These are phyloP conservation scores for Cotesia chilonis DNA, from an alignment of 1,140 invertebrate genomes.

Conservation along the genomic window DNA sequence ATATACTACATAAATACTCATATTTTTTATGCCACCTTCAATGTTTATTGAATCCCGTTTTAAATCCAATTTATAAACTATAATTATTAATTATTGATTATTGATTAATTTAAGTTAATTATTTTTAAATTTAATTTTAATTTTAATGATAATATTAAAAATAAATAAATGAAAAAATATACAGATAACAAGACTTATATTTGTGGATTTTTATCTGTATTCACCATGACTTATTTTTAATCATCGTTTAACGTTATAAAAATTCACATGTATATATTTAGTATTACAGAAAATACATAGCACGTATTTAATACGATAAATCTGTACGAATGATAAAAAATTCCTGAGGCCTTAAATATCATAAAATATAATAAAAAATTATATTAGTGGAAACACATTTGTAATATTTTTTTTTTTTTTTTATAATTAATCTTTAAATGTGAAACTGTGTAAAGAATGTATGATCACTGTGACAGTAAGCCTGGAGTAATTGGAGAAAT, in stretches of 20 bases:
- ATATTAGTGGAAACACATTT: neutral
- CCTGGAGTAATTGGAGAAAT: constrained; percentile 6
- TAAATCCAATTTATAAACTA: neutral
- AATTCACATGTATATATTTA: constrained; percentile 21
- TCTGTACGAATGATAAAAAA: constrained; percentile 22
- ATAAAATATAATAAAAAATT: constrained; percentile 26
- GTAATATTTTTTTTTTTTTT: neutral
- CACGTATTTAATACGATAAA: constrained; percentile 7
- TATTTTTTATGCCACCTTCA: constrained; percentile 57
- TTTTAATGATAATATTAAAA: constrained; percentile 14
- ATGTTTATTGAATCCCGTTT: constrained; percentile 34
- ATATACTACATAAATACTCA: constrained; percentile 65
- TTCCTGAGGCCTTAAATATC: constrained; percentile 19
- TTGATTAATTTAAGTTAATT: too few relatives aligned
- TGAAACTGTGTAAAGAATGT: constrained; percentile 1
- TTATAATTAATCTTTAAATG: neutral
- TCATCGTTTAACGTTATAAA: constrained; percentile 22
- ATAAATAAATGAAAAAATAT: neutral
- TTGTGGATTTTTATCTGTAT: constrained; percentile 5
- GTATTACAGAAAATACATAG: constrained; percentile 28
- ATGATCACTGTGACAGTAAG: neutral
- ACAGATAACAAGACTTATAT: constrained; percentile 2
- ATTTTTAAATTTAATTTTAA: neutral
- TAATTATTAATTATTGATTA: too few relatives aligned
- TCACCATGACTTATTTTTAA: constrained; percentile 27